These are phyloP conservation scores for Mimachlamys varia DNA, from an alignment of 2,888 invertebrate species.

Conservation along the genomic window DNA sequence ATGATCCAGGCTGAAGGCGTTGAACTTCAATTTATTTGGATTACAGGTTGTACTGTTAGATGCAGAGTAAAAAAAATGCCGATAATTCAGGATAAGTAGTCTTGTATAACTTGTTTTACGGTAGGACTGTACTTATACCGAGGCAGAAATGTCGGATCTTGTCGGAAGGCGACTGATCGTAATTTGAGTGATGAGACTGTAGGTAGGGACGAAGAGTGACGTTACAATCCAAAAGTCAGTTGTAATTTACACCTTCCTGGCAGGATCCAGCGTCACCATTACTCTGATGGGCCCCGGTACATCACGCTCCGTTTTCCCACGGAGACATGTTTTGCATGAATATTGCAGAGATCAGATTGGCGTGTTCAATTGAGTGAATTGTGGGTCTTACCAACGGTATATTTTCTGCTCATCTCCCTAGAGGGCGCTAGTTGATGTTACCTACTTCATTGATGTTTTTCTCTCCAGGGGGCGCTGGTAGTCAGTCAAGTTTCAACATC, in stretches of 20 bases:
- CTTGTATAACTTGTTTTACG: not conserved
- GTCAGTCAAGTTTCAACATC: not conserved
- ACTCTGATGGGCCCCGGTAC: not conserved
- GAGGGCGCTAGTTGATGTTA: slow-evolving; percentile 8
- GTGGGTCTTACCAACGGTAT: not conserved
- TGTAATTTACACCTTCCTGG: not conserved
- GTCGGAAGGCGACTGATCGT: not conserved
- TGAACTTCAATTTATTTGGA: not conserved
- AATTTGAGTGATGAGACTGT: not conserved
- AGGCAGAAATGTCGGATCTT: not conserved
- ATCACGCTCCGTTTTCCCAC: not conserved
- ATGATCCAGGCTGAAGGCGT: no score
- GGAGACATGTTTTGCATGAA: not conserved
- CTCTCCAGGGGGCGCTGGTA: not conserved
- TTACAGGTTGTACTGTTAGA: not conserved
- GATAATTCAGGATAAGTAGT: not conserved
- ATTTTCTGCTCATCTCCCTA: not conserved
- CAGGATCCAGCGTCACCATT: not conserved
- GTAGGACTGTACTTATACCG: not conserved
- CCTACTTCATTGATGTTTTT: not conserved
- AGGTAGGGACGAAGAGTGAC: not conserved
- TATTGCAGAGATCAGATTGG: slow-evolving; percentile 3
- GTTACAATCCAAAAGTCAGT: not conserved
- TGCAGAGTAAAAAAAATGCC: not conserved
- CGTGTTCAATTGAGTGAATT: slow-evolving; percentile 20